Evolutionary conservation across 2,888 invertebrate genomes (phyloP).

Genomic region (Tetrapedia diversipes): DNA sequence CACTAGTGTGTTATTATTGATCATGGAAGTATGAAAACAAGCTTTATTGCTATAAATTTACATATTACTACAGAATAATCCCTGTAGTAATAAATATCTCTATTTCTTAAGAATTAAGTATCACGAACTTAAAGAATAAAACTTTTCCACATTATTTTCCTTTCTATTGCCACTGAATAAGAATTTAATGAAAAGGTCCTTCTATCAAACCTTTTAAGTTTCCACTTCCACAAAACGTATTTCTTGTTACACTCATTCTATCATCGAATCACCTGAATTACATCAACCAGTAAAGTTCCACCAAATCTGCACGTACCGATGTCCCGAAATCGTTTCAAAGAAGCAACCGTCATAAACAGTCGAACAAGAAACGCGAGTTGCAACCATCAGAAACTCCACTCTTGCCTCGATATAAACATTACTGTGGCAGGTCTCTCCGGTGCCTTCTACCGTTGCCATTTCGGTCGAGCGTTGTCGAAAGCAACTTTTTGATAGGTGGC

Average conservation of each 20-base stretch:
- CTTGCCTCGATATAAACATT: constrained; percentile 14
- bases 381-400: neutral
- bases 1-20: no score
- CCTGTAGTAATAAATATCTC: no score
- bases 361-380: neutral
- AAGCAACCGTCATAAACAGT: neutral
- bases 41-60: no score
- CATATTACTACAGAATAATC: no score
- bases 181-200: no score
- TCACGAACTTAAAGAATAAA: no score
- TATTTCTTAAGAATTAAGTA: no score
- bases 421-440: neutral
- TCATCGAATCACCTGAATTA: neutral
- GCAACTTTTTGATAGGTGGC: constrained; percentile 47
- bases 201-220: neutral
- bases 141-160: no score
- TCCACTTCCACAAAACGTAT: neutral
- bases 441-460: constrained; percentile 11
- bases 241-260: neutral
- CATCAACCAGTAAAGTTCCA: neutral
- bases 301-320: neutral
- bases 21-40: no score
- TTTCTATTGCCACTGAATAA: no score
- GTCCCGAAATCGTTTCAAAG: neutral
- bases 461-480: constrained; percentile 11